Evolutionary conservation across 2,888 invertebrate species (phyloP), one percentile per base, ranked within the genome.

Genomic region (Zygothrica quintamaculata): DNA sequence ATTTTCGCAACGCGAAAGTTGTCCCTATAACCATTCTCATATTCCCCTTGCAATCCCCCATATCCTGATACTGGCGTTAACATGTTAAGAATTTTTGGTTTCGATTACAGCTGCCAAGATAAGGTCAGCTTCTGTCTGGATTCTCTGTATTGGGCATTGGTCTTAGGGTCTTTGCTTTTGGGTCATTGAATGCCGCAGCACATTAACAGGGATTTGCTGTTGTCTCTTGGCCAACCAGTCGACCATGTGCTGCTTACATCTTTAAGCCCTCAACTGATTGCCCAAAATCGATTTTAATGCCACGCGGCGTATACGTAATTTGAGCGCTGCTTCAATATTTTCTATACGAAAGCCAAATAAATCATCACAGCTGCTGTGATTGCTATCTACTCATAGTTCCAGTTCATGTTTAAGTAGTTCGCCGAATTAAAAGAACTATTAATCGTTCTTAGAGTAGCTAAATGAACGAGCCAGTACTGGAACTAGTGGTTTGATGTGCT

Each of bases 131-230:
- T 46, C 9, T 15, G 55, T 51, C 43, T 52, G 46, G 11, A 36
- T 42, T 29, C 22, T 6, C 34, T 34, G 4, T 37, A 9, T 25
- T 13, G 46, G 11, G 8, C 26, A 16, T 22, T 46, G 64, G 71
- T 7, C n/a, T 31, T 5, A 31, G 8, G 13, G 12, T 4, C 12
- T 12, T 34, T 26, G 18, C 11, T 50, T 40, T 25, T 36, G 48
- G 66, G 65, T 77, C 85, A 70, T 62, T 60, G 80, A 71, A 72
- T 65, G 68, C 57, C 50, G 55, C 61, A 37, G 61, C 53, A 74
- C 59, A 80, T 80, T 76, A 85, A 61, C 65, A 48, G 73, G 77
- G 74, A 84, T 84, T 79, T 78, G 64, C 51, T 50, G 62, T 42
- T 62, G 61, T 64, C 74, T 66, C 62, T 67, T 56, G 42, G 46